A percentile compares a stretch with the other conserved stretches of the same genome.
phyloP scores from a whole-genome alignment of 2,113 vertebrate genomes.

The Burhinus oedicnemus region DNA sequence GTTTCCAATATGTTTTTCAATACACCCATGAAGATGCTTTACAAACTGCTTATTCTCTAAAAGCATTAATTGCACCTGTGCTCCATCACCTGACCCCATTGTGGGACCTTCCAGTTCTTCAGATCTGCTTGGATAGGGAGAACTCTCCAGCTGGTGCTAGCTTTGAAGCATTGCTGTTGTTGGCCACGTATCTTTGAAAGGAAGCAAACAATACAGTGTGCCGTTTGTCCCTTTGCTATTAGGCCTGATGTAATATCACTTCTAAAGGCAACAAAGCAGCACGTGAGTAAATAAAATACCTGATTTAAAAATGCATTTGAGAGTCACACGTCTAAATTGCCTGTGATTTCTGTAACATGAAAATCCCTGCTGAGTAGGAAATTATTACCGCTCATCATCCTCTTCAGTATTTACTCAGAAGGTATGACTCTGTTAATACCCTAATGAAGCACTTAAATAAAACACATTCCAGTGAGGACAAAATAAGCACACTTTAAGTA shows the following conservation, averaged over 20 bases:
- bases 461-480: neutral
- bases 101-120: neutral
- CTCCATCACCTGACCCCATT: neutral
- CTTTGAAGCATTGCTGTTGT: neutral
- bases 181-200: neutral
- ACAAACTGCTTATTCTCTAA: neutral
- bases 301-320: neutral
- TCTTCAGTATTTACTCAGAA: neutral
- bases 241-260: neutral
- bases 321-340: neutral
- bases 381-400: neutral
- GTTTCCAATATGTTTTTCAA: neutral
- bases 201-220: neutral
- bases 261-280: neutral
- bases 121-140: neutral
- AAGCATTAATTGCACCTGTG: neutral
- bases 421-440: neutral
- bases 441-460: neutral
- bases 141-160: neutral
- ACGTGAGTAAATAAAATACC: neutral
- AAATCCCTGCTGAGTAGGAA: slow-evolving; percentile 7
- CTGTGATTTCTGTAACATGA: neutral
- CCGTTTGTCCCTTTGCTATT: neutral
- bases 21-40: neutral
- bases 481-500: slow-evolving; percentile 11